Evolutionary conservation across 1,140 invertebrate genomes (phyloP).

Genomic region (Megalonaias nervosa): DNA sequence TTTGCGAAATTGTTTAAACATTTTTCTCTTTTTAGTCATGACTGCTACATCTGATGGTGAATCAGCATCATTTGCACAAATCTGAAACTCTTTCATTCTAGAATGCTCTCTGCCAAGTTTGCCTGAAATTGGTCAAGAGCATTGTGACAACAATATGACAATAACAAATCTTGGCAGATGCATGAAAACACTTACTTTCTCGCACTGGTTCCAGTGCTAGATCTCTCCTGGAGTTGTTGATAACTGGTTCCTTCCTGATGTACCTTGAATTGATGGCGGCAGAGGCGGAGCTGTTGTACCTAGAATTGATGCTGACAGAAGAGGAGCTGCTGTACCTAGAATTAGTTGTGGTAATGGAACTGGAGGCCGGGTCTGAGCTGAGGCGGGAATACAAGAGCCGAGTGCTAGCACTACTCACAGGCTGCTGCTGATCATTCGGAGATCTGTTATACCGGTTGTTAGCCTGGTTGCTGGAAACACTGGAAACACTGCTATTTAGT

Average conservation of each 20-base stretch:
- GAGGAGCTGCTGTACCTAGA: background rate
- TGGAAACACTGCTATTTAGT: constrained; percentile 6
- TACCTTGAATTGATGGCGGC: constrained; percentile 15
- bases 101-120: no score
- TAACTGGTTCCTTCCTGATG: constrained; percentile 10
- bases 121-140: background rate
- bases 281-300: background rate
- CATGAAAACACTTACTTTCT: constrained; percentile 46
- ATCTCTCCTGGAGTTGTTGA: constrained; percentile 32
- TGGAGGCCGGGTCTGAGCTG: background rate
- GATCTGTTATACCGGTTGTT: constrained; percentile 29
- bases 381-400: constrained; percentile 5
- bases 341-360: background rate
- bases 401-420: constrained; percentile 8
- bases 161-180: background rate
- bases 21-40: no score
- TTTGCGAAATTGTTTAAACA: background rate
- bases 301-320: constrained; percentile 1
- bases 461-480: constrained; percentile 23
- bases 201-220: constrained; percentile 50
- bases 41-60: no score
- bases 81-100: no score
- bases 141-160: background rate
- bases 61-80: no score
- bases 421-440: constrained; percentile 29